Base-by-base conservation (phyloP, 2,113 vertebrate genomes). In the Typhlomys cinereus region DNA sequence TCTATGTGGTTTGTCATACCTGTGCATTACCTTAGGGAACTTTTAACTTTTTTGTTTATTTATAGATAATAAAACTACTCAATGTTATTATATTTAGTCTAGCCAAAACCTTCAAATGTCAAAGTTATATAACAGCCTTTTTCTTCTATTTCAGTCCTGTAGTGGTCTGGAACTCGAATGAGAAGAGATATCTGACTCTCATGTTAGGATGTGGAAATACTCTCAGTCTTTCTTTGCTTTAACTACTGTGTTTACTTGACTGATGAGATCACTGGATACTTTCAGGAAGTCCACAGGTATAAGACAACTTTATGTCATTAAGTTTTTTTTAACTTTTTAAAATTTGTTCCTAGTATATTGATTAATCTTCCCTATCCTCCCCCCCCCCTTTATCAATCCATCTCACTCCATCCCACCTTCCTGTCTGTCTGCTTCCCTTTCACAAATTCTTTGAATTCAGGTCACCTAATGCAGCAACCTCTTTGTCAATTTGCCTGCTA, bases 31-130 rank as follows among this genome's bases (percentile, higher is more conserved):
- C 90, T 91, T 62, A 95, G 36, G 74, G 66, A 23, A 76, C 21
- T 73, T 76, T 59, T 73, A 14, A 73, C 46, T 34, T 84, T 95
- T 87, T 71, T 80, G 11, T 73, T 92, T 50, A 85, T 61, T 71
- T 73, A 88, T 8, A 66, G 36, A 31, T 50, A 90, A 80, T 62
- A 27, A 85, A 85, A 76, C 74, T 69, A 84, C 31, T 61, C 71
- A 87, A 81, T 6, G 81, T 73, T 69, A 71, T 75, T 70, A 92
- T 5, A 61, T 39, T 9, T 62, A 64, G 34, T 39, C 48, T 62
- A 67, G 9, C 79, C 17, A 90, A 50, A 84, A 93, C 66, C 44
- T 41, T 95, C 44, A 44, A 57, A 48, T 73, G 57, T 76, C 36
- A 75, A 93, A 62, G 39, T 75, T 59, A 66, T 46, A 66, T 46